These are phyloP conservation scores for Lasioglossum oenotherae DNA, from an alignment of 2,888 invertebrate species.

Conservation along the genomic window DNA sequence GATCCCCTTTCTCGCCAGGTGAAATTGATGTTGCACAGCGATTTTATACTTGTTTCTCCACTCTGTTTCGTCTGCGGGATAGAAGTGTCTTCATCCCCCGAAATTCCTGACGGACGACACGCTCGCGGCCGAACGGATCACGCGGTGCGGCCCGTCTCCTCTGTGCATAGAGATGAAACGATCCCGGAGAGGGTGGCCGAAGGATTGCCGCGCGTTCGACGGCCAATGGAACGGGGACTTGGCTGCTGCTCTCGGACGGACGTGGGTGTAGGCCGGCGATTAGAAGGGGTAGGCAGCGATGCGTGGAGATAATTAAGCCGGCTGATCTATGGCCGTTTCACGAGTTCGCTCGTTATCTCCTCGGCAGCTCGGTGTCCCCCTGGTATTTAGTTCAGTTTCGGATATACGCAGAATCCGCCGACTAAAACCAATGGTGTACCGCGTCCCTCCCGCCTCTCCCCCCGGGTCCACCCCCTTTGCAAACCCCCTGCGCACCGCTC, in stretches of 20 bases:
- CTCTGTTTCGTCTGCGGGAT: background rate
- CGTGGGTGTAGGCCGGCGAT: slow-evolving; percentile 73
- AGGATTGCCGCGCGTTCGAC: slow-evolving; percentile 54
- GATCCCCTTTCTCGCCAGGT: slow-evolving; percentile 8
- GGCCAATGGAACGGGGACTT: slow-evolving; percentile 57
- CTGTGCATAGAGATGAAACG: slow-evolving; percentile 51
- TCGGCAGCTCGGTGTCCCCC: slow-evolving; percentile 77
- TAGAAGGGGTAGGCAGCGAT: slow-evolving; percentile 79
- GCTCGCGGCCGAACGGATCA: background rate
- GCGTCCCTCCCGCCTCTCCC: slow-evolving; percentile 54
- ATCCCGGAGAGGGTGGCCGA: slow-evolving; percentile 38
- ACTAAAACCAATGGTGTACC: slow-evolving; percentile 70
- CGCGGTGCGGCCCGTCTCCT: background rate
- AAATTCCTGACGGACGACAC: slow-evolving; percentile 8
- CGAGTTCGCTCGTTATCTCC: slow-evolving; percentile 85
- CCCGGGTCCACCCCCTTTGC: slow-evolving; percentile 23
- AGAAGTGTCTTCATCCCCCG: background rate
- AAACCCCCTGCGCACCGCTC: slow-evolving; percentile 21
- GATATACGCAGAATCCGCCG: slow-evolving; percentile 76
- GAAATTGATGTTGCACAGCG: slow-evolving; percentile 35
- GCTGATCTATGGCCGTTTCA: slow-evolving; percentile 84
- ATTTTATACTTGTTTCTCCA: background rate
- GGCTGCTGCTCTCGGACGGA: slow-evolving; percentile 50
- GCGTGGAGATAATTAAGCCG: slow-evolving; percentile 84
- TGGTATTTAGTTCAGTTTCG: slow-evolving; percentile 81